These are phyloP conservation scores for Carlito syrichta DNA, from an alignment of 2,113 vertebrate species.

Conservation along the genomic window DNA sequence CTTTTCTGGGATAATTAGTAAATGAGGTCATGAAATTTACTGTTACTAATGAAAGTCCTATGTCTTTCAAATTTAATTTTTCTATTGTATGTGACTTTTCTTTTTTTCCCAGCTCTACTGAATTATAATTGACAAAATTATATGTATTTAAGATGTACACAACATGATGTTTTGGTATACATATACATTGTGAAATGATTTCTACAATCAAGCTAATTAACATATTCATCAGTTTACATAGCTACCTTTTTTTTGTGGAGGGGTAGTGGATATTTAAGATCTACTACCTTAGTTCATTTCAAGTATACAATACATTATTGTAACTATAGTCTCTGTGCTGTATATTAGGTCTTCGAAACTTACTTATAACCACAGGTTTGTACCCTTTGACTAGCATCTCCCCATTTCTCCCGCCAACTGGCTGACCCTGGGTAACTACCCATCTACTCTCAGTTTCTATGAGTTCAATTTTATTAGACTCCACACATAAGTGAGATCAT, in stretches of 20 bases:
- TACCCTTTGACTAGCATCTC: not conserved
- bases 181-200: not conserved
- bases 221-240: not conserved
- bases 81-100: not conserved
- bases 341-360: not conserved
- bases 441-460: not conserved
- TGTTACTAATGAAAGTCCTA: conserved; percentile 1
- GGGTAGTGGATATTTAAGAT: not conserved
- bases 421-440: not conserved
- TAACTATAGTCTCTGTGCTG: not conserved
- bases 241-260: not conserved
- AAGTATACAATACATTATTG: not conserved
- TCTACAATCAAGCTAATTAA: not conserved
- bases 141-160: not conserved
- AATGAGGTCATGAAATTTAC: not conserved
- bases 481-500: not conserved
- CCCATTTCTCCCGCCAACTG: not conserved
- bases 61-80: conserved; percentile 1
- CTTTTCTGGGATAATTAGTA: not conserved
- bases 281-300: not conserved
- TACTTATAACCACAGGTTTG: not conserved
- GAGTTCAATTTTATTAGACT: not conserved
- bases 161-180: not conserved
- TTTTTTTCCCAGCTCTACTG: not conserved
- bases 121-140: not conserved